A percentile compares a stretch with the other conserved stretches of the same genome.
Conservation (phyloP, 2,797 vertebrate species). For the Halcyon chelicuti region DNA sequence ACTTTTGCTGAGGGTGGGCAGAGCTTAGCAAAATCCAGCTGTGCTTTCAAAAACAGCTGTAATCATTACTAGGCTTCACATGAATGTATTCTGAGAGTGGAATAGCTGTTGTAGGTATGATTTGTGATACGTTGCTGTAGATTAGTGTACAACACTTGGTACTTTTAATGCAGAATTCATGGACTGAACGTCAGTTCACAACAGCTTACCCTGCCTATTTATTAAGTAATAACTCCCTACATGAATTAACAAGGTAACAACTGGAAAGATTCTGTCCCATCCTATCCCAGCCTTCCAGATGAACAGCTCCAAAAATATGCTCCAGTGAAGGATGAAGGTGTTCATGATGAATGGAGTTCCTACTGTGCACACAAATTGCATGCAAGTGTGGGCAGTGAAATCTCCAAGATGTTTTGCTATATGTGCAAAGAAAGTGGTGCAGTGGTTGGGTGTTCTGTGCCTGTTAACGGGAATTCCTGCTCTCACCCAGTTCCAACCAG, state of each 20-base stretch:
- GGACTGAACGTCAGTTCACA: not conserved
- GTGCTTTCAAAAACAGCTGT: not conserved
- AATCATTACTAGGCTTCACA: not conserved
- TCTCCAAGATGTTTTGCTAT: not conserved
- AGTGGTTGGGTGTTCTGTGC: not conserved
- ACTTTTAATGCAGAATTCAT: constrained; percentile 40
- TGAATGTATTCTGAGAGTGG: constrained; percentile 7
- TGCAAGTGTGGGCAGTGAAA: not conserved
- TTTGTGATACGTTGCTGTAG: constrained; percentile 47
- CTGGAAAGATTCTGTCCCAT: not conserved
- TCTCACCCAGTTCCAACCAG: not conserved
- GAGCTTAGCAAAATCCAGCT: constrained; percentile 13
- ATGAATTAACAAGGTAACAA: not conserved
- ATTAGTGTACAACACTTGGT: constrained; percentile 21
- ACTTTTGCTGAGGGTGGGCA: not conserved
- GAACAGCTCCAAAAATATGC: not conserved
- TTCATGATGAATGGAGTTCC: not conserved
- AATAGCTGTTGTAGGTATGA: not conserved
- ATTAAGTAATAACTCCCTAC: not conserved
- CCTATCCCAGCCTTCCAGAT: not conserved
- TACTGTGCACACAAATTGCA: not conserved
- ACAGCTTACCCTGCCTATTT: not conserved
- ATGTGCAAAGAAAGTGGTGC: not conserved
- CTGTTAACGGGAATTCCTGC: not conserved
- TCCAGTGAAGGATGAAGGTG: not conserved